Evolutionary conservation across 37 sponge, comb jelly and placozoan species (phyloP).

Genomic region (Ephydatia muelleri): DNA sequence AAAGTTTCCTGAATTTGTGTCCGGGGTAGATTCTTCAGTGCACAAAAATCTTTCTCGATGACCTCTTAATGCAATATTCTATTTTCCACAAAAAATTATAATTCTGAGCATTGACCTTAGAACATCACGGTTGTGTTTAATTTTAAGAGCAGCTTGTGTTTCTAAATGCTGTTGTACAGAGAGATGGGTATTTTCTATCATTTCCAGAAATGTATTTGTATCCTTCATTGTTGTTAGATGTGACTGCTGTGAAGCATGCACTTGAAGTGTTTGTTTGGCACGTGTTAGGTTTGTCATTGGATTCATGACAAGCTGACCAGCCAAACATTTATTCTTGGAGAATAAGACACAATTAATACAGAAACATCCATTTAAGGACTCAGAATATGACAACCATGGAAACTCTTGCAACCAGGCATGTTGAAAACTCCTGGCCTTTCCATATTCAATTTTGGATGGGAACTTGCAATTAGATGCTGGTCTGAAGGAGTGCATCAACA

Average conservation of each 20-base stretch:
- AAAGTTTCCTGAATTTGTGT: slow-evolving; percentile 46
- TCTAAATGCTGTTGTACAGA: slow-evolving; percentile 10
- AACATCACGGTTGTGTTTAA: slow-evolving; percentile 13
- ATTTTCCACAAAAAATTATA: slow-evolving; percentile 47
- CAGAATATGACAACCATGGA: slow-evolving; percentile 59
- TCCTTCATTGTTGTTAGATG: slow-evolving; percentile 9
- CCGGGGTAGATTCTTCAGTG: background rate
- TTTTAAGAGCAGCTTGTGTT: slow-evolving; percentile 7
- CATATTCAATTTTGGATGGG: slow-evolving; percentile 26
- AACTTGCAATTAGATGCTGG: slow-evolving; percentile 24
- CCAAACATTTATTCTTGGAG: background rate
- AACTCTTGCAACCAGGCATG: slow-evolving; percentile 45
- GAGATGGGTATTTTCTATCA: slow-evolving; percentile 1
- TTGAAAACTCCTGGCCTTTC: slow-evolving; percentile 55
- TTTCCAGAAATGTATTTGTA: background rate
- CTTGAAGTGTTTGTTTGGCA: slow-evolving; percentile 34
- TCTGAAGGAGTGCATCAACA: slow-evolving; percentile 19
- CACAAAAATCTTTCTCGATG: slow-evolving; percentile 26
- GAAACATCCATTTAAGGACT: slow-evolving; percentile 29
- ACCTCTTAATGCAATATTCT: slow-evolving; percentile 49
- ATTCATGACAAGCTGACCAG: slow-evolving; percentile 19
- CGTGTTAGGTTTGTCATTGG: slow-evolving; percentile 41
- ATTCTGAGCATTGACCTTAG: slow-evolving; percentile 39
- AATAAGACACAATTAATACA: slow-evolving; percentile 53
- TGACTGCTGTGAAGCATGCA: too few relatives aligned